A percentile compares a stretch with the other conserved stretches of the same genome.
These are phyloP conservation scores for Apolygus lucorum DNA, from an alignment of 1,140 invertebrate species.

Conservation along the genomic window DNA sequence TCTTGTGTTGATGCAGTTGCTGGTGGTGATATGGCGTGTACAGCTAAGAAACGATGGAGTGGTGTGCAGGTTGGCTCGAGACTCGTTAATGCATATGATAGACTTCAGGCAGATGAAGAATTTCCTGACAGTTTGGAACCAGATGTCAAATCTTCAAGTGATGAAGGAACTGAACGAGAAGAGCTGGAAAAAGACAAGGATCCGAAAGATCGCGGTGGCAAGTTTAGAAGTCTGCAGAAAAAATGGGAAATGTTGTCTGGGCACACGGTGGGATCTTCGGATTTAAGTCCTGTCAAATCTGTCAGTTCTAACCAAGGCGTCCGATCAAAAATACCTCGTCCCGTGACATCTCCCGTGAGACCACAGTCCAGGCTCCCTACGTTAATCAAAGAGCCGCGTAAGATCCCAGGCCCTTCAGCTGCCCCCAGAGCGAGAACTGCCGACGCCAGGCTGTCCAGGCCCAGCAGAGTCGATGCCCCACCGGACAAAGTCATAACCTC, in stretches of 20 bases:
- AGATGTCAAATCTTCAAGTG: constrained; percentile 8
- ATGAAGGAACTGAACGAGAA: constrained; percentile 14
- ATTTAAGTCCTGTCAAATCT: constrained; percentile 30
- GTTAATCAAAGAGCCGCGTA: constrained; percentile 28
- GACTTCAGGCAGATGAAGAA: constrained; percentile 57
- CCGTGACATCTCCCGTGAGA: constrained; percentile 49
- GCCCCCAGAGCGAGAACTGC: neutral
- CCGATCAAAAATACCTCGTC: constrained; percentile 58
- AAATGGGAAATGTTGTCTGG: constrained; percentile 69
- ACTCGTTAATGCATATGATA: constrained; percentile 58
- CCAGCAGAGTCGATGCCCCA: constrained; percentile 50
- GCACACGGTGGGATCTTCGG: constrained; percentile 14
- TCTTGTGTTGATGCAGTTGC: constrained; percentile 54
- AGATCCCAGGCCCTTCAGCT: constrained; percentile 11
- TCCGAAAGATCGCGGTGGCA: constrained; percentile 39
- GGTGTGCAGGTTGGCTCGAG: constrained; percentile 59
- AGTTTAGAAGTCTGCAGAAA: constrained; percentile 68
- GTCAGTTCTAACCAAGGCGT: constrained; percentile 13
- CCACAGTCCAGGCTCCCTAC: constrained; percentile 22
- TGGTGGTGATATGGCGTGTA: constrained; percentile 46
- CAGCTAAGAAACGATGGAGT: constrained; percentile 61
- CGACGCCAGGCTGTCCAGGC: constrained; percentile 34
- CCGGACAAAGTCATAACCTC: constrained; percentile 20
- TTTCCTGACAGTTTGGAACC: constrained; percentile 40
- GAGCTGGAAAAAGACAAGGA: constrained; percentile 32